phyloP scores from a whole-genome alignment of 2,888 invertebrate species.

The Melanophora roralis region DNA sequence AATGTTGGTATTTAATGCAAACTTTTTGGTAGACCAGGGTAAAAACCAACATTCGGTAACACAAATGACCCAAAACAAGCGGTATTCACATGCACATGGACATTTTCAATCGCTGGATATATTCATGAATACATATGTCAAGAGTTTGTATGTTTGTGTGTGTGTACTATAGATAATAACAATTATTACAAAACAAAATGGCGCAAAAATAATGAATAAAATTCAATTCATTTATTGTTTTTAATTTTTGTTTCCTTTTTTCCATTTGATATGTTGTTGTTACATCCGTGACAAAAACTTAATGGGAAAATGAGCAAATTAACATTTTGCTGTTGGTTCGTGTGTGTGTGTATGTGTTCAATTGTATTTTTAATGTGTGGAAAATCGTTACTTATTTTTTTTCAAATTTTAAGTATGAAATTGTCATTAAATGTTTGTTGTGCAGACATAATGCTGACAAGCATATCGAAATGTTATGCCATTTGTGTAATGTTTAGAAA shows the following conservation, averaged over 20 bases:
- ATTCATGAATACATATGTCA: neutral
- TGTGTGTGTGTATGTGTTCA: neutral
- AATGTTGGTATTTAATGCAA: constrained; percentile 52
- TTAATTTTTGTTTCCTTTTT: neutral
- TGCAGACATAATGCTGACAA: constrained; percentile 42
- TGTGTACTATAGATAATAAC: constrained; percentile 8
- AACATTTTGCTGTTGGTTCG: constrained; percentile 10
- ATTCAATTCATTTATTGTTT: constrained; percentile 24
- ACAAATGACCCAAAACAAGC: constrained; percentile 62
- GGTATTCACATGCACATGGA: constrained; percentile 45
- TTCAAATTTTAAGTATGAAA: constrained; percentile 22
- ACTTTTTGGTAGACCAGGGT: constrained; percentile 60
- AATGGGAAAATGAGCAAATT: constrained; percentile 41
- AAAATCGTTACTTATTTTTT: neutral
- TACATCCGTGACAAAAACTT: constrained; percentile 20
- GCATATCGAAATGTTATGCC: constrained; percentile 53
- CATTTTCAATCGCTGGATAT: constrained; percentile 42
- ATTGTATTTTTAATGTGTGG: neutral
- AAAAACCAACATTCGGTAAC: constrained; percentile 62
- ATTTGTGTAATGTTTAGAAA: constrained; percentile 23
- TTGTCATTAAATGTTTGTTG: constrained; percentile 34
- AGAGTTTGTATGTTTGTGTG: neutral
- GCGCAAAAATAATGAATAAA: constrained; percentile 56
- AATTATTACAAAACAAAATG: constrained; percentile 47
- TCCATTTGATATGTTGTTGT: no score